A percentile compares a stretch with the other conserved stretches of the same genome.
phyloP scores from a whole-genome alignment of 2,888 invertebrate genomes.

The Phanerotoma sp. region DNA sequence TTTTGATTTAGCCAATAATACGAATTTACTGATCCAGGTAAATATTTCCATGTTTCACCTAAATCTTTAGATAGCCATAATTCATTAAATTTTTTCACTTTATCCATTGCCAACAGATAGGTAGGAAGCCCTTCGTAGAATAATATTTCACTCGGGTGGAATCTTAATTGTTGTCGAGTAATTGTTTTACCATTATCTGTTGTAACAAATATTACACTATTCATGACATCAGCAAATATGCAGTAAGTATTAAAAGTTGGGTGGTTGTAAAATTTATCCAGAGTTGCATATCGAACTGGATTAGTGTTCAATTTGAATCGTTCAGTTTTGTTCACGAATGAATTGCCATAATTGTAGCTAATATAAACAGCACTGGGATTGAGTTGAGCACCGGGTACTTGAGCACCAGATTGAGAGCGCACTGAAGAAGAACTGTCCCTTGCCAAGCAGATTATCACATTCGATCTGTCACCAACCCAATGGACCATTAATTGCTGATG shows the following conservation, averaged over 20 bases:
- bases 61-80: conserved; percentile 76
- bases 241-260: conserved; percentile 77
- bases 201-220: conserved; percentile 77
- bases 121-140: conserved; percentile 73
- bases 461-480: conserved; percentile 87
- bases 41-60: conserved; percentile 69
- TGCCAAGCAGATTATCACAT: conserved; percentile 81
- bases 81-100: conserved; percentile 66
- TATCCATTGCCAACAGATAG: conserved; percentile 75
- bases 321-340: conserved; percentile 74
- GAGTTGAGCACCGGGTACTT: conserved; percentile 44
- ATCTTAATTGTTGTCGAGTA: conserved; percentile 64
- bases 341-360: conserved; percentile 84
- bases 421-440: conserved; percentile 59
- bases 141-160: conserved; percentile 76
- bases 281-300: conserved; percentile 63
- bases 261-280: conserved; percentile 85
- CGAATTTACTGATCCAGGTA: conserved; percentile 75
- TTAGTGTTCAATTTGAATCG: conserved; percentile 63
- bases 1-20: conserved; percentile 69
- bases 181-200: conserved; percentile 73
- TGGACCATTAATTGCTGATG: conserved; percentile 90
- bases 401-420: conserved; percentile 36
- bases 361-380: conserved; percentile 77
- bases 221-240: conserved; percentile 78